phyloP scores from a whole-genome alignment of 2,888 invertebrate genomes.

The Pegoplata infirma region DNA sequence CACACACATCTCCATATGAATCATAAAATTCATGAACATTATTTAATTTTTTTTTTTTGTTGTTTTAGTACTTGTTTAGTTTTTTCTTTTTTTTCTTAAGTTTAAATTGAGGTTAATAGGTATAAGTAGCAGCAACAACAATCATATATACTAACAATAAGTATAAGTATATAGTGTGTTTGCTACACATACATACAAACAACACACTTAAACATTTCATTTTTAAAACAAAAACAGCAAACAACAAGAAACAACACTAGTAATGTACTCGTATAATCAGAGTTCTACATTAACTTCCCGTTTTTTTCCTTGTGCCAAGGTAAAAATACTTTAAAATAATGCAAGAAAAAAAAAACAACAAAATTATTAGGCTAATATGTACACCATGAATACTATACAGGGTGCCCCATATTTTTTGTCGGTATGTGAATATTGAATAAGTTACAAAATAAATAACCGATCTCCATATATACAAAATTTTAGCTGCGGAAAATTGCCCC shows the following conservation, averaged over 20 bases:
- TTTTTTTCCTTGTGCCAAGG: constrained; percentile 55
- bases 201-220: constrained; percentile 1
- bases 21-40: constrained; percentile 52
- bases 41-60: constrained; percentile 30
- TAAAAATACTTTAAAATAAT: constrained; percentile 48
- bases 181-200: no score
- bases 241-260: constrained; percentile 8
- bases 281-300: constrained; percentile 57
- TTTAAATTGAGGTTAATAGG: constrained; percentile 62
- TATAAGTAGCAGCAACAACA: constrained; percentile 47
- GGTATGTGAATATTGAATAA: no score
- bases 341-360: constrained; percentile 22
- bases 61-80: no score
- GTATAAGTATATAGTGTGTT: constrained; percentile 11
- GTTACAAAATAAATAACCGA: no score
- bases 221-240: not conserved
- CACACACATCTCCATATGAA: constrained; percentile 21
- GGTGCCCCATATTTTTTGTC: no score
- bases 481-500: no score
- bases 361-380: constrained; percentile 47
- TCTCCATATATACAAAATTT: no score
- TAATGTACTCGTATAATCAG: constrained; percentile 46
- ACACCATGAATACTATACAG: no score
- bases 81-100: constrained; percentile 19
- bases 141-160: constrained; percentile 29